Evolutionary conservation across 2,113 vertebrate genomes (phyloP).

Genomic region (Pimephales promelas): DNA sequence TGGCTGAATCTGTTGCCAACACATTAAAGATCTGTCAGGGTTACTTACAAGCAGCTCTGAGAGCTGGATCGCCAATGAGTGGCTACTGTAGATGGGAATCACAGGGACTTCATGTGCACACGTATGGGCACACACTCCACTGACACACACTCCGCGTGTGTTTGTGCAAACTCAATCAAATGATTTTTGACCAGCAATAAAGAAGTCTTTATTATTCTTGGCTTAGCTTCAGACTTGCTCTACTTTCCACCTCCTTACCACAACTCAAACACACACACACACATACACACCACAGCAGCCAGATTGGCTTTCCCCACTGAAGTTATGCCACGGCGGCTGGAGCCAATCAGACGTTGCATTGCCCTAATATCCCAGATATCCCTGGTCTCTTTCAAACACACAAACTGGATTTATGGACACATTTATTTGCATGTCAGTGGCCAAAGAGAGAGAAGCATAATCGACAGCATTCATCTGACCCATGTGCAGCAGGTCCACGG

Average conservation of each 20-base stretch:
- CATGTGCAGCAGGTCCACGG: constrained; percentile 72
- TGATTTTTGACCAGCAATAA: constrained; percentile 97
- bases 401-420: constrained; percentile 99
- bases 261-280: background rate
- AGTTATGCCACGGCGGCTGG: constrained; percentile 91
- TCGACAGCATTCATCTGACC: constrained; percentile 88
- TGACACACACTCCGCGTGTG: constrained; percentile 63
- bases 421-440: constrained; percentile 98
- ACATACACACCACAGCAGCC: constrained; percentile 78
- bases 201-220: constrained; percentile 93
- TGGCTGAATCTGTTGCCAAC: constrained; percentile 45
- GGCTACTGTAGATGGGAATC: constrained; percentile 51
- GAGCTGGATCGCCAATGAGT: constrained; percentile 1
- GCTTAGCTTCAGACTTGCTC: constrained; percentile 64
- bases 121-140: constrained; percentile 42
- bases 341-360: constrained; percentile 95
- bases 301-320: constrained; percentile 93
- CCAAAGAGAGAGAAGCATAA: constrained; percentile 89
- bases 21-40: constrained; percentile 51
- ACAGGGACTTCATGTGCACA: constrained; percentile 3
- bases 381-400: constrained; percentile 91
- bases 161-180: constrained; percentile 93
- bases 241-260: constrained; percentile 41
- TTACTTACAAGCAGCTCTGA: constrained; percentile 33
- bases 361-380: constrained; percentile 98